These are phyloP conservation scores for Venturia canescens DNA, from an alignment of 1,140 invertebrate species.

Conservation along the genomic window DNA sequence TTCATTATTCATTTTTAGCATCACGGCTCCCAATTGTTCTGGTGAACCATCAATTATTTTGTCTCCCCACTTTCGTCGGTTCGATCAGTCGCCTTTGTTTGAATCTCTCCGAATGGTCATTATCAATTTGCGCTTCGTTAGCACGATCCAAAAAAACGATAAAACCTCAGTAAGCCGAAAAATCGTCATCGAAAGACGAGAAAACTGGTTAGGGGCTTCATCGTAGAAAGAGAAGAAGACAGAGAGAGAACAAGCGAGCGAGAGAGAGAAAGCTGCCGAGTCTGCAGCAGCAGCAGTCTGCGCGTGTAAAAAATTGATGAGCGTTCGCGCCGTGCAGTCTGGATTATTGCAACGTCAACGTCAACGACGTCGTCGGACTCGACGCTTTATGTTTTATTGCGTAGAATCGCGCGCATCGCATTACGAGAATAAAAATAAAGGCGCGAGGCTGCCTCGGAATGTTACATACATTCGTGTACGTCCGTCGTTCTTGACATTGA, in stretches of 20 bases:
- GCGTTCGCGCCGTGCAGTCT: not conserved
- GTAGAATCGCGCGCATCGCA: not conserved
- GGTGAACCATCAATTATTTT: too few relatives aligned
- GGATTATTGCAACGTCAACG: conserved; percentile 24
- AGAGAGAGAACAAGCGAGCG: not conserved
- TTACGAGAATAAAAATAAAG: not conserved
- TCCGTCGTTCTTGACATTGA: too few relatives aligned
- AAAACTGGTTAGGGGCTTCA: not conserved
- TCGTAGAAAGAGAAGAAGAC: not conserved
- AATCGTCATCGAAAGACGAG: not conserved
- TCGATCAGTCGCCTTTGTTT: too few relatives aligned
- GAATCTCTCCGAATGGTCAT: too few relatives aligned
- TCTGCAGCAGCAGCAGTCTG: not conserved
- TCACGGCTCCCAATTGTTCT: too few relatives aligned
- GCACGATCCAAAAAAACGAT: not conserved
- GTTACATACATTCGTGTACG: not conserved
- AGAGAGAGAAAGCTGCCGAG: not conserved
- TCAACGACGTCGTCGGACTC: conserved; percentile 12
- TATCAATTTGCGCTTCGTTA: not conserved
- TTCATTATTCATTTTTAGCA: too few relatives aligned
- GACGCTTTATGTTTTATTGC: conserved; percentile 13
- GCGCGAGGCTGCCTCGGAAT: not conserved
- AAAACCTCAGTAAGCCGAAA: not conserved
- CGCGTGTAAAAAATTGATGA: conserved; percentile 11
- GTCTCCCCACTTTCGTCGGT: too few relatives aligned